Conservation (phyloP, 2,113 vertebrate species). For the Lasiurus borealis region DNA sequence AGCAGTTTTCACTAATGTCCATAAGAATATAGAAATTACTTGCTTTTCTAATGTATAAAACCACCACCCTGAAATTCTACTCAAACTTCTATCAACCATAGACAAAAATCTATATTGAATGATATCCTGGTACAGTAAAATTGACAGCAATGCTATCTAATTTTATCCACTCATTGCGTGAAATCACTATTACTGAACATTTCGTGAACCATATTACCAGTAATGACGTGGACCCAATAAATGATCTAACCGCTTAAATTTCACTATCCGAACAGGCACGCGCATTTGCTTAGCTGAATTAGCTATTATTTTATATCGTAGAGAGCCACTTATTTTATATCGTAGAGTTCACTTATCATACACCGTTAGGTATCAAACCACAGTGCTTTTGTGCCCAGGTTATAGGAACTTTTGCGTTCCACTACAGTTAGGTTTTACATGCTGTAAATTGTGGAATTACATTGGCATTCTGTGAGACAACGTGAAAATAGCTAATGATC, state of each 20-base stretch:
- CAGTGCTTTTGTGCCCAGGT: background rate
- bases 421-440: background rate
- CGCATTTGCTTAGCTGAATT: background rate
- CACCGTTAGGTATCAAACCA: background rate
- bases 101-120: conserved; percentile 3
- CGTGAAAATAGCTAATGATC: background rate
- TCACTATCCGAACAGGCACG: background rate
- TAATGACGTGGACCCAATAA: background rate
- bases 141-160: background rate
- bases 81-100: background rate
- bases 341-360: background rate
- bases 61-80: background rate
- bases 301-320: background rate
- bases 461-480: background rate
- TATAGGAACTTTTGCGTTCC: background rate
- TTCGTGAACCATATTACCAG: background rate
- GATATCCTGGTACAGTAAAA: background rate
- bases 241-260: conserved; percentile 19
- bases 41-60: conserved; percentile 9
- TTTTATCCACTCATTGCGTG: background rate
- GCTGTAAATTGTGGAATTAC: background rate
- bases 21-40: background rate
- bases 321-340: background rate
- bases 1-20: background rate
- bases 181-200: background rate